phyloP scores from a whole-genome alignment of 2,113 vertebrate genomes.

The human region GRCh38 chr3:184748501-184749000 shows the following conservation, averaged over 20 bases:
- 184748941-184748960: too few species aligned
- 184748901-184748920: background rate
- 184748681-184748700: background rate
- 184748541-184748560: background rate
- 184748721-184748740: conserved; percentile 65
- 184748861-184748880: background rate
- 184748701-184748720: background rate
- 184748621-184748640: background rate
- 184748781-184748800: background rate
- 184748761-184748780: background rate
- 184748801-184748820: background rate
- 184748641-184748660: background rate
- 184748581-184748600: conserved; percentile 10
- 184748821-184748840: background rate
- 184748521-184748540: conserved; percentile 47
- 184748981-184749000: too few species aligned
- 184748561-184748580: background rate
- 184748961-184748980: too few species aligned
- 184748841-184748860: background rate
- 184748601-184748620: background rate
- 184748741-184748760: background rate
- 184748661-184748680: background rate
- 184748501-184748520: conserved; percentile 64
- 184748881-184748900: background rate
- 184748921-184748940: background rate